Percentiles rank a stretch among this genome's conserved stretches.
phyloP scores from a whole-genome alignment of 2,797 vertebrate genomes.

The Mormyrops attenuatus region DNA sequence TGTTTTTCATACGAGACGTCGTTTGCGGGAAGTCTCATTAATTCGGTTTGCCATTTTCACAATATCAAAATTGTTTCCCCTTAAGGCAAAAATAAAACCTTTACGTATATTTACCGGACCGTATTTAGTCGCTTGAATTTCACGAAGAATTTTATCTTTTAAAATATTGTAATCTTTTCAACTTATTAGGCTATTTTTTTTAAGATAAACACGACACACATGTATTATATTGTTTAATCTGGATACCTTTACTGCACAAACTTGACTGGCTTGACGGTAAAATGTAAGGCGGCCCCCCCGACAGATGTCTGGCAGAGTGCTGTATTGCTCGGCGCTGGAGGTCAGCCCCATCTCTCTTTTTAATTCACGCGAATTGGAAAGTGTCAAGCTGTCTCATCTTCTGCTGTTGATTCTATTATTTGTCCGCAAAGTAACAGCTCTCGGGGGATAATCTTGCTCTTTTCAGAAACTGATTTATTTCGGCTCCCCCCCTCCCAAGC shows the following conservation, averaged over 20 bases:
- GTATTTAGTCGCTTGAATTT: not conserved
- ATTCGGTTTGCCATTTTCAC: not conserved
- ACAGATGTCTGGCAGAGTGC: not conserved
- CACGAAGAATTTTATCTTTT: not conserved
- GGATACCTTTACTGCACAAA: not conserved
- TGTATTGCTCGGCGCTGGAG: not conserved
- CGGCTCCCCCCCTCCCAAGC: not conserved
- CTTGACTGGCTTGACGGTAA: not conserved
- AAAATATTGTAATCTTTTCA: not conserved
- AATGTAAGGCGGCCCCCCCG: not conserved
- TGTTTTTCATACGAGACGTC: not conserved
- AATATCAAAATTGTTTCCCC: not conserved
- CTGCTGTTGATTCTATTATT: constrained; percentile 32
- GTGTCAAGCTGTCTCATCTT: constrained; percentile 31
- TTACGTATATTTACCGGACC: not conserved
- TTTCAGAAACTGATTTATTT: constrained; percentile 35
- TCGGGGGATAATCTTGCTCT: constrained; percentile 35
- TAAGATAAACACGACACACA: not conserved
- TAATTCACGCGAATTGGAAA: constrained; percentile 41
- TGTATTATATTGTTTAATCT: not conserved
- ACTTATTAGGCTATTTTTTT: not conserved
- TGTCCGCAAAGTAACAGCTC: constrained; percentile 45
- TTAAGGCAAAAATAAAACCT: not conserved
- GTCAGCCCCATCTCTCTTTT: constrained; percentile 30
- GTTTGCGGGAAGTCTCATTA: not conserved